Evolutionary conservation across 1,140 invertebrate species (phyloP), one percentile per base, ranked within the genome.

Genomic region (Drosophila pseudoobscura): DNA sequence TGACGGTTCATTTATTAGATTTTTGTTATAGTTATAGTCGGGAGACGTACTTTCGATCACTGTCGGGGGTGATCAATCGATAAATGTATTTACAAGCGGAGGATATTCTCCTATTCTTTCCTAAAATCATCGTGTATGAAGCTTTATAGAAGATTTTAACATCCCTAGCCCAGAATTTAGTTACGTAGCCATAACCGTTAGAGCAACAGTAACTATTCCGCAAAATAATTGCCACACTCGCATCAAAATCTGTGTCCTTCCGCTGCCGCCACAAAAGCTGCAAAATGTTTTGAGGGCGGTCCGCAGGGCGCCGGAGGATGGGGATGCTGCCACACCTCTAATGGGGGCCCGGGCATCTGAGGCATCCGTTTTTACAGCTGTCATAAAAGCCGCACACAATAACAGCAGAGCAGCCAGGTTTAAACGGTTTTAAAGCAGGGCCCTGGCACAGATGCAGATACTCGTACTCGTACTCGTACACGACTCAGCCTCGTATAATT

Each of bases 341-440:
- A 39, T 39, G 35, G 35, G 35, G 11, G 11, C 11, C 35, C 46
- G 46, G 46, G 17, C 46, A 41, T 22, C 26, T 35, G 60, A 50
- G 61, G 69, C 70, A 87, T 78, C 82, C 82, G 82, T 72, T 87
- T 88, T 88, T 75, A 87, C 78, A 88, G 78, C 82, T 88, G 70
- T 65, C 83, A 88, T 85, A 82, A 87, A 75, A 80, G 64, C 58
- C 61, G 39, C 69, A 68, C 56, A 70, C 61, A 71, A 82, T 58
- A 77, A 60, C 22, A 39, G 11, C 31, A 7, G 1, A 31, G 20
- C 24, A 26, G 43, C 57, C 53, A 50, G 58, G 57, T 45, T 49
- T 56, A 85, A 87, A 84, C 60, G 11, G 44, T 52, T 76, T 80
- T 76, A 76, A 80, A 80, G 66, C 54, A 46, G 57, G 59, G 44